Conservation (phyloP, 2,888 invertebrate genomes). For the Callosobruchus maculatus region DNA sequence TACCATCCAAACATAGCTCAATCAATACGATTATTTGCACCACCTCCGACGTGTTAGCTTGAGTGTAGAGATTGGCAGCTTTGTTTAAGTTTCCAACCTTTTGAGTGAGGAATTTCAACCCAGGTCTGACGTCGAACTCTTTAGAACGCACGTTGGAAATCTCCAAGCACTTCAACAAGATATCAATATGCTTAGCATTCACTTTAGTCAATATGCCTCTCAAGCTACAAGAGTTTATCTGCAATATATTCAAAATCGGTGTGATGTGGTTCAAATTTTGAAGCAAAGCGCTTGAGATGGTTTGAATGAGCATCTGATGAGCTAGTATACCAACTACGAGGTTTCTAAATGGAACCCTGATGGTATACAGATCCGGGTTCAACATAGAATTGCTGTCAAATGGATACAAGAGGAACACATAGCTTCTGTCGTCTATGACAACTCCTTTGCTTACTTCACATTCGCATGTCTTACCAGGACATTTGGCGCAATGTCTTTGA, state of each 20-base stretch:
- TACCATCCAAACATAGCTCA: conserved; percentile 76
- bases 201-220: conserved; percentile 48
- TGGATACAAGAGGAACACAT: conserved; percentile 82
- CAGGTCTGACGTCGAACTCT: conserved; percentile 87
- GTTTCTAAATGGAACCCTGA: conserved; percentile 82
- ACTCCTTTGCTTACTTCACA: conserved; percentile 50
- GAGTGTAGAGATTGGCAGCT: conserved; percentile 87
- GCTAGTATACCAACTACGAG: conserved; percentile 85
- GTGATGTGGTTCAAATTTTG: conserved; percentile 55
- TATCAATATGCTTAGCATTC: conserved; percentile 61
- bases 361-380: conserved; percentile 74
- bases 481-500: conserved; percentile 44
- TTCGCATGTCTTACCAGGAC: conserved; percentile 44
- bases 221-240: conserved; percentile 46
- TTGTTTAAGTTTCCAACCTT: conserved; percentile 84
- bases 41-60: conserved; percentile 89
- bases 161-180: conserved; percentile 74
- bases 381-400: conserved; percentile 66
- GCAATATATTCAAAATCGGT: conserved; percentile 46
- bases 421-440: conserved; percentile 78
- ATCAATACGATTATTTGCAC: conserved; percentile 83
- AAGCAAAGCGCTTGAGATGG: conserved; percentile 81
- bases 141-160: conserved; percentile 77
- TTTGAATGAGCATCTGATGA: conserved; percentile 89
- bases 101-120: conserved; percentile 89